These are phyloP conservation scores for Portunus trituberculatus DNA, from an alignment of 1,140 invertebrate species.

Conservation along the genomic window DNA sequence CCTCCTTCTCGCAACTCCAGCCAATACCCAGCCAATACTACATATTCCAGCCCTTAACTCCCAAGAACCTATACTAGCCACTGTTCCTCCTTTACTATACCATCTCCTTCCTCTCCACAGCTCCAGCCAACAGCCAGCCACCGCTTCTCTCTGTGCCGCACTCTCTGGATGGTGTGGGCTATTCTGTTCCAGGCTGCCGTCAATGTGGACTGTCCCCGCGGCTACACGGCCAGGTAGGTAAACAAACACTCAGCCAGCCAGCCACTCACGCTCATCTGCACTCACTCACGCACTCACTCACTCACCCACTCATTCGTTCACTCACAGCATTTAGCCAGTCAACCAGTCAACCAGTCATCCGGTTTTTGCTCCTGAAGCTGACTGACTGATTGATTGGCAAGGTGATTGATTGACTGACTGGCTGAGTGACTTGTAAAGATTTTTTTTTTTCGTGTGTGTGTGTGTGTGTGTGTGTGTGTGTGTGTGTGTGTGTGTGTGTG, in stretches of 20 bases:
- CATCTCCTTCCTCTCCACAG: conserved; percentile 65
- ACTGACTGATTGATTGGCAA: too few species aligned
- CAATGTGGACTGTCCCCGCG: conserved; percentile 95
- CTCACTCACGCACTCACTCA: conserved; percentile 41
- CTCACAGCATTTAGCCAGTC: neutral
- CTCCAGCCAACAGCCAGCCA: conserved; percentile 79
- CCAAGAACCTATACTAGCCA: too few species aligned
- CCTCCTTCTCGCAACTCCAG: too few species aligned
- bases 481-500: too few species aligned
- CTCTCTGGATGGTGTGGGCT: conserved; percentile 99
- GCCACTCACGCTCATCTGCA: conserved; percentile 42
- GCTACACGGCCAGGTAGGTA: conserved; percentile 90
- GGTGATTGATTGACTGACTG: too few species aligned
- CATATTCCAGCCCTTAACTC: too few species aligned
- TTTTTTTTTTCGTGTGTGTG: too few species aligned
- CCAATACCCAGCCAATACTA: too few species aligned
- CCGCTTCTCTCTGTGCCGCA: conserved; percentile 96
- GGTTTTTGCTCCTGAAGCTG: too few species aligned
- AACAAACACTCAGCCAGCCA: conserved; percentile 30
- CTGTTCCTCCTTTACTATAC: neutral
- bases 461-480: too few species aligned
- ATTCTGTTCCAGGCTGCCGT: conserved; percentile 98
- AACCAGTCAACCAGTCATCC: too few species aligned
- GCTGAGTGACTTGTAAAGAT: too few species aligned
- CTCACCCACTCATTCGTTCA: neutral